Base-by-base conservation (phyloP, 92 coral and sea anemone genomes). In the Virgularia gustaviana region DNA sequence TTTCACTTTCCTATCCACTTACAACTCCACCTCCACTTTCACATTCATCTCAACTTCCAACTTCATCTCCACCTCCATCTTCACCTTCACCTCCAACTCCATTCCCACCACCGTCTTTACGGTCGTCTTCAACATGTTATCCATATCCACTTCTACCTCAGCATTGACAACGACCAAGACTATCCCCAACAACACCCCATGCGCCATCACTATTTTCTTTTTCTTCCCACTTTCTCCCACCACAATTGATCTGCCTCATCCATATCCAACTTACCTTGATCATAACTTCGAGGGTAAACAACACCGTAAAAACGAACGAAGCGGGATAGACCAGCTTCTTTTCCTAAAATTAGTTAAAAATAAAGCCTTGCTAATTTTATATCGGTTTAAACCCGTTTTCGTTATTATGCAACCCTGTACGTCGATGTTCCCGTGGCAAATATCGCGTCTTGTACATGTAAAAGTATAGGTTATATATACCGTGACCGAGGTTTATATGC, bases 231-330 rank as follows among this genome's bases (percentile, higher is more conserved):
- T 25, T 9, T n/a, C 13, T 57, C 16, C 35, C 2, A 7, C 19
- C 30, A 9, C 9, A 19, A 57, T 24, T 19, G 1, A 25, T 11
- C 19, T 9, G 6, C 9, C 66, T 10, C 2, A 1, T 4, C 18
- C 30, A 25, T 33, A 3, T 12, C 1, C 10, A 1, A 28, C 49
- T 49, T 62, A 87, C 98, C 98, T 92, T 92, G 73, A 92, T 92
- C 55, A 80, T 55, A 87, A 92, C 90, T 52, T 92, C 98, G 24
- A 92, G 24, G 8, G 88, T 92, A 36, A 92, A 92, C n/a, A 92
- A 78, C 22, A 87, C 71, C 0, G 98, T 89, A 65, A 92, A 86
- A 27, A 83, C 78, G 25, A 89, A 20, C 87, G 85, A 83, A 6
- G 88, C 81, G 10, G 79, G 70, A 77, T 89, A 88, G 74, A 92